phyloP scores from a whole-genome alignment of 1,140 invertebrate species.

The Calosoma granatense region DNA sequence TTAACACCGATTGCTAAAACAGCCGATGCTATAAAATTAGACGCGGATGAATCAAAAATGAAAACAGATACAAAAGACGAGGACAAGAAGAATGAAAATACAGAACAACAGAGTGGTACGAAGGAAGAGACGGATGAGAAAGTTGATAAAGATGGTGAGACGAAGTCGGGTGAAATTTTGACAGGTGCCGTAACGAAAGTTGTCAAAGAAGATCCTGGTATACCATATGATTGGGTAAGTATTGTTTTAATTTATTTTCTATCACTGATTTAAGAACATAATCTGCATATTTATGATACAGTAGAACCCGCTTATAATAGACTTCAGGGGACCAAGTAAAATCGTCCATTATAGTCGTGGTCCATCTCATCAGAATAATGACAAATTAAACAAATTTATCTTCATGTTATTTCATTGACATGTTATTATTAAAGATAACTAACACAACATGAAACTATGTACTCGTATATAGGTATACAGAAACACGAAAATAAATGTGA shows the following conservation, averaged over 20 bases:
- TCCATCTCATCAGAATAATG: too few relatives aligned
- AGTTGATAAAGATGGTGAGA: constrained; percentile 46
- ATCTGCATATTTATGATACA: too few relatives aligned
- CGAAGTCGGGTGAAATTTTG: constrained; percentile 33
- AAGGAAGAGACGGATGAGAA: constrained; percentile 36
- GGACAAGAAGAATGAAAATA: constrained; percentile 22
- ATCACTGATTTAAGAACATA: constrained; percentile 3
- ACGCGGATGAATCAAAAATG: not conserved
- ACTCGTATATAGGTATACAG: too few relatives aligned
- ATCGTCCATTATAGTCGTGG: too few relatives aligned
- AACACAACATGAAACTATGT: too few relatives aligned
- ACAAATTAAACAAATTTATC: too few relatives aligned
- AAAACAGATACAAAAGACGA: constrained; percentile 21
- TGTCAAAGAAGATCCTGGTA: constrained; percentile 62
- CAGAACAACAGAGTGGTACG: constrained; percentile 21
- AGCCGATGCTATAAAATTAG: not conserved
- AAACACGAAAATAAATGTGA: too few relatives aligned
- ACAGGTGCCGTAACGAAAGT: constrained; percentile 13
- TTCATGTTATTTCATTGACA: too few relatives aligned
- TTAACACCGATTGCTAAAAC: not conserved
- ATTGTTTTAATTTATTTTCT: constrained; percentile 11
- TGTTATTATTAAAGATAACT: too few relatives aligned
- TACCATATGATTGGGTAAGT: constrained; percentile 71
- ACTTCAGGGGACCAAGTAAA: too few relatives aligned
- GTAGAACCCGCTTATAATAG: too few relatives aligned